Percentiles rank a stretch among this genome's conserved stretches.
Conservation (phyloP, 2,888 invertebrate genomes). For the Microctonus hyperodae region DNA sequence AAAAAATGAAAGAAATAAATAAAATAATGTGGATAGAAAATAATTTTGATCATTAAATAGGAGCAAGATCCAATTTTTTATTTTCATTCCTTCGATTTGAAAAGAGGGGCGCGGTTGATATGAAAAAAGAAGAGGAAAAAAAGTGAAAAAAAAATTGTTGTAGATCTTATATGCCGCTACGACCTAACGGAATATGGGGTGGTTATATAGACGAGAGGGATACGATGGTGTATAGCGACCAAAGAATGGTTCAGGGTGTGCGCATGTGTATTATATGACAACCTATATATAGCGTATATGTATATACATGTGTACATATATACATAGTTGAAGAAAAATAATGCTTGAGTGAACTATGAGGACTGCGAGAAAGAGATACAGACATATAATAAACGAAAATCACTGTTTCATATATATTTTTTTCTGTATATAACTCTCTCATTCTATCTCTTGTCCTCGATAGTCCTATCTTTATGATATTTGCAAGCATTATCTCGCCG, state of each 20-base stretch:
- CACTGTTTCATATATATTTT: slow-evolving; percentile 12
- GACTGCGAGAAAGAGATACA: slow-evolving; percentile 38
- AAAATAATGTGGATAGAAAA: no score
- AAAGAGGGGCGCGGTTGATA: background rate
- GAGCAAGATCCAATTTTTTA: no score
- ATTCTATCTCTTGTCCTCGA: slow-evolving; percentile 27
- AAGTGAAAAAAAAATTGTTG: slow-evolving; percentile 29
- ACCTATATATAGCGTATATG: no score
- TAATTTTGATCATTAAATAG: no score
- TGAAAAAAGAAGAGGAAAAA: slow-evolving; percentile 42
- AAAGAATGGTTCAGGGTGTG: slow-evolving; percentile 1
- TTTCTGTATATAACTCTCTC: slow-evolving; percentile 11
- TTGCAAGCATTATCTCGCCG: slow-evolving; percentile 60
- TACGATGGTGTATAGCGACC: slow-evolving; percentile 15
- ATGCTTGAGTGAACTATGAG: slow-evolving; percentile 14
- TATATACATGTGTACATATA: no score
- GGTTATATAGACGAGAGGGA: slow-evolving; percentile 40
- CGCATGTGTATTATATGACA: slow-evolving; percentile 23
- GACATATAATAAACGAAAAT: background rate
- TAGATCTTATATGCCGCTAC: slow-evolving; percentile 38
- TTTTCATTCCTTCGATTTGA: no score
- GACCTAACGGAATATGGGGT: slow-evolving; percentile 58
- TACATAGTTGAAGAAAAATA: background rate
- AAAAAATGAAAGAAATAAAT: no score
- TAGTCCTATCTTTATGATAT: slow-evolving; percentile 62